phyloP scores from a whole-genome alignment of 2,113 vertebrate genomes.

The Brachionichthys hirsutus region DNA sequence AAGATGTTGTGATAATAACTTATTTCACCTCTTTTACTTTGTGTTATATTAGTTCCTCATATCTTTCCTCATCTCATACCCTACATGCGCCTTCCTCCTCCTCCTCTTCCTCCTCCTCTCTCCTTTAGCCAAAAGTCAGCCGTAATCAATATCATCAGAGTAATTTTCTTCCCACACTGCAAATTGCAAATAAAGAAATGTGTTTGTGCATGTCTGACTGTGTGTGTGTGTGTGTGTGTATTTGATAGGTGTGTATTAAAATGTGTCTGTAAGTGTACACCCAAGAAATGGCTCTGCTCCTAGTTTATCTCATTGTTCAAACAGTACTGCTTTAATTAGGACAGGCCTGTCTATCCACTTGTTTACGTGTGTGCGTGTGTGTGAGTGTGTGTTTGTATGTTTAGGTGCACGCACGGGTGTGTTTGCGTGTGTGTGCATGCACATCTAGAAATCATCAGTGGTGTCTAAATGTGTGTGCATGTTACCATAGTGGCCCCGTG shows the following conservation, averaged over 20 bases:
- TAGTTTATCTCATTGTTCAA: slow-evolving; percentile 72
- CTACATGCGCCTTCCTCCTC: neutral
- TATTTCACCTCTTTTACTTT: slow-evolving; percentile 16
- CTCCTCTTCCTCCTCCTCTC: too few species aligned
- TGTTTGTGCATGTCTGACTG: neutral
- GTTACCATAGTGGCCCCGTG: slow-evolving; percentile 66
- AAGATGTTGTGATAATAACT: neutral
- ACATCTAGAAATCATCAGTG: slow-evolving; percentile 7
- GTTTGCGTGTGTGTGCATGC: slow-evolving; percentile 17
- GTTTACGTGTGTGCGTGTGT: slow-evolving; percentile 21
- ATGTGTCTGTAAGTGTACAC: slow-evolving; percentile 50
- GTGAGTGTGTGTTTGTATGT: slow-evolving; percentile 12
- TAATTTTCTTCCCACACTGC: slow-evolving; percentile 30
- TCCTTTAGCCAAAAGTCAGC: slow-evolving; percentile 33
- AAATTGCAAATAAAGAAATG: slow-evolving; percentile 23
- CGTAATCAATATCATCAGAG: slow-evolving; percentile 43
- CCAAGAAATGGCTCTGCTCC: slow-evolving; percentile 58
- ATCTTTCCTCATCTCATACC: neutral
- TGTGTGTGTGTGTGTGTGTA: slow-evolving; percentile 6
- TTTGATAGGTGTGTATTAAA: slow-evolving; percentile 38
- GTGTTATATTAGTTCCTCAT: slow-evolving; percentile 8
- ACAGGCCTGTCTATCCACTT: slow-evolving; percentile 47
- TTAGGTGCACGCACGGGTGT: too few species aligned
- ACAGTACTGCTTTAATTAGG: slow-evolving; percentile 71
- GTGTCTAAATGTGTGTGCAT: slow-evolving; percentile 13